Conservation (phyloP, 2,888 invertebrate genomes). For the Xiphydria camelus region DNA sequence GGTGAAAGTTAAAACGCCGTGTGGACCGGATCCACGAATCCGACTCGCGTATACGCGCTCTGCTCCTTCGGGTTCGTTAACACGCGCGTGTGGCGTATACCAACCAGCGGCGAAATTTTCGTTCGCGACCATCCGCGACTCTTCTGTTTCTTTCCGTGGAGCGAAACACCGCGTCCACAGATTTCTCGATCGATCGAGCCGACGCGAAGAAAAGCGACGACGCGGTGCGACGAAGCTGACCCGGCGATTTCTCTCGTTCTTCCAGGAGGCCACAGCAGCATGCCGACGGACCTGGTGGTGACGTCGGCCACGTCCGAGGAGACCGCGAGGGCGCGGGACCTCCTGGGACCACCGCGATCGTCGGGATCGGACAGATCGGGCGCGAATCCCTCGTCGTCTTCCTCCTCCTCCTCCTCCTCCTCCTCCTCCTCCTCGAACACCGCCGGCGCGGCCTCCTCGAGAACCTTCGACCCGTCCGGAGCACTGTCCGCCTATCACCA, state of each 20-base stretch:
- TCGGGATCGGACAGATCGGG: slow-evolving; percentile 38
- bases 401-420: slow-evolving; percentile 19
- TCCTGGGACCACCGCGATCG: slow-evolving; percentile 54
- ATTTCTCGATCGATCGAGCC: no score
- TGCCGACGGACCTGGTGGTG: slow-evolving; percentile 56
- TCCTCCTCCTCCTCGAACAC: slow-evolving; percentile 8
- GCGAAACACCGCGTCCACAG: no score
- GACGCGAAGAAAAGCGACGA: no score
- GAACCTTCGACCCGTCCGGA: slow-evolving; percentile 66
- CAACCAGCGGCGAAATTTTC: no score
- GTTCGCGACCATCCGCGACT: no score
- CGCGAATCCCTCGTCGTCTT: slow-evolving; percentile 24
- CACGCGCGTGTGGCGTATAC: no score
- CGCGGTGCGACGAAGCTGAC: no score
- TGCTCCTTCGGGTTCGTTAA: no score
- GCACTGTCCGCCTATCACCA: slow-evolving; percentile 69
- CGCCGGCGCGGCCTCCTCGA: slow-evolving; percentile 60
- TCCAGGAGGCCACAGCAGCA: slow-evolving; percentile 35
- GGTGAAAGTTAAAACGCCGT: no score
- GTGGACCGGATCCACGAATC: no score
- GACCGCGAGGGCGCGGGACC: slow-evolving; percentile 30
- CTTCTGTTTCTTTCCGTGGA: no score
- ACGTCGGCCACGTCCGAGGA: slow-evolving; percentile 47
- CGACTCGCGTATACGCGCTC: no score
- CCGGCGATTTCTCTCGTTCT: slow-evolving; percentile 3